Percentiles rank a stretch among this genome's conserved stretches.
These are phyloP conservation scores for Neodiprion fabricii DNA, from an alignment of 1,140 invertebrate genomes.

Conservation along the genomic window DNA sequence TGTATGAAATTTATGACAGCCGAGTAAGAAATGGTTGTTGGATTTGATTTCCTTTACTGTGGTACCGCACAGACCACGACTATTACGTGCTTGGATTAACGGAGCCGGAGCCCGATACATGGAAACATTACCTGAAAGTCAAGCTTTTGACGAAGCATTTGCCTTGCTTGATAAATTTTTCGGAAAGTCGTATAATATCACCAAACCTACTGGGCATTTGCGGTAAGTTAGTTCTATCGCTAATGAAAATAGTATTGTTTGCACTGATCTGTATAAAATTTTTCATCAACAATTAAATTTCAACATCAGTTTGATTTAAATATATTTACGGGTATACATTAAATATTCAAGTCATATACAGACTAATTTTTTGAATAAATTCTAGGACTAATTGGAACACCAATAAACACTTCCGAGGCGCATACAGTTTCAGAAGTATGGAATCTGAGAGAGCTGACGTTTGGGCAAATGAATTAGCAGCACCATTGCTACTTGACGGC, in stretches of 20 bases:
- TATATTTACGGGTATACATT: no score
- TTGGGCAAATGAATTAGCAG: constrained; percentile 33
- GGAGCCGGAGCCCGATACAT: constrained; percentile 60
- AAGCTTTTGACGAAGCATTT: constrained; percentile 49
- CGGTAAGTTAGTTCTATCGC: not conserved
- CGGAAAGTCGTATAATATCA: constrained; percentile 53
- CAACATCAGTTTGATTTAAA: no score
- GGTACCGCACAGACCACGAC: constrained; percentile 66
- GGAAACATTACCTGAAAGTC: constrained; percentile 57
- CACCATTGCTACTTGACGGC: constrained; percentile 31
- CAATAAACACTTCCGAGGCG: constrained; percentile 72
- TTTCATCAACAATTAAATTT: no score
- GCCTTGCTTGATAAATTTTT: constrained; percentile 52
- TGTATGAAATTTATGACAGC: not conserved
- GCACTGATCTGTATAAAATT: no score
- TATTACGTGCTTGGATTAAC: constrained; percentile 68
- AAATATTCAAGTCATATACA: no score
- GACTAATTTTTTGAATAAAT: constrained; percentile 36
- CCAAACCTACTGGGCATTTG: constrained; percentile 48
- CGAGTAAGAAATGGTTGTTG: constrained; percentile 61
- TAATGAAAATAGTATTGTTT: not conserved
- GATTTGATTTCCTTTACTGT: constrained; percentile 69
- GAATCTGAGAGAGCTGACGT: constrained; percentile 48
- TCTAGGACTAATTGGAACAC: constrained; percentile 72
- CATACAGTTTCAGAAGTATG: constrained; percentile 73